Evolutionary conservation across 2,797 vertebrate species (phyloP), one percentile per base, ranked within the genome.

Genomic region (Sylvilagus floridanus): DNA sequence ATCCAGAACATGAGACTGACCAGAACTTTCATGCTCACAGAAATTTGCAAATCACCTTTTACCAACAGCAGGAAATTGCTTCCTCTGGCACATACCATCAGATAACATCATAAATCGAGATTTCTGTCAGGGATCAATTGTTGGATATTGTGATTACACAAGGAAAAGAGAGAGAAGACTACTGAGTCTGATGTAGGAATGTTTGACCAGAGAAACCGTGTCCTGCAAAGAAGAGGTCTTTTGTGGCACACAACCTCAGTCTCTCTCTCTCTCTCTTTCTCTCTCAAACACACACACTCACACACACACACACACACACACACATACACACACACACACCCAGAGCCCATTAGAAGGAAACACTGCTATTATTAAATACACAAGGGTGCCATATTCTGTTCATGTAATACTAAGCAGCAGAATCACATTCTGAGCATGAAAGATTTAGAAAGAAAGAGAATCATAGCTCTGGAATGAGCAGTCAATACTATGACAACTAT

Each of bases 311-410:
- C 4, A 35, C 35, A 35, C 35, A 35, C 35, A 71, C 32, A 42
- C 7, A 35, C 83, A 37, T 9, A 37, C 26, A n/a, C 68, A 72
- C 32, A n/a, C 66, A 30, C 14, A 21, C 7, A 4, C 10, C 30
- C 37, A 75, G 32, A 79, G 71, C 6, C 22, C 6, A 65, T 84
- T n/a, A 32, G 90, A 91, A 86, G 66, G 35, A 94, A 96, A 89
- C 79, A 72, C 71, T 93, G 77, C 60, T 83, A 76, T 85, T 90
- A 84, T 96, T 92, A 97, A 97, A 93, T 78, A 93, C 0, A 77
- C 24, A 26, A 69, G 60, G 73, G 50, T 72, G 52, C 50, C 35
- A 57, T 71, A 79, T 92, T 92, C 73, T 85, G 26, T 26, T 72
- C 47, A 37, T 73, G 63, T 76, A 47, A n/a, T 81, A 68, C 47